Base-by-base conservation (phyloP, 1,140 invertebrate genomes). In the Anoplolepis gracilipes region DNA sequence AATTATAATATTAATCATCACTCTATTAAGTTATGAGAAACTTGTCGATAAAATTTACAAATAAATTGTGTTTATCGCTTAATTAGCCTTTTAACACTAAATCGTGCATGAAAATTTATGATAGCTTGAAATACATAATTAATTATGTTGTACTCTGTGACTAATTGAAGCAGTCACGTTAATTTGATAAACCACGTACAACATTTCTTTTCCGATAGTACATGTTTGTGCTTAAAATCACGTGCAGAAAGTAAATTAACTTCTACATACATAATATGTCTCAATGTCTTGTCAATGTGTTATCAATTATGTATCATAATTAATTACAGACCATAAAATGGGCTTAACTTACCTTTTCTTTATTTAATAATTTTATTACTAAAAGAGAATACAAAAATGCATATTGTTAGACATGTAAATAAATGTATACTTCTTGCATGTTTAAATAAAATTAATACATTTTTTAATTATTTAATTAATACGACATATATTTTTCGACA, bases 131-230 rank as follows among this genome's bases (percentile, higher is more conserved):
- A 69, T 33, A 22, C 55, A 49, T 57, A 3, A 67, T 36, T 69
- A 39, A 42, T 10, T 8, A 19, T 16, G 11, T 1, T 13, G 11
- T 67, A 49, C 19, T 49, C 13, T 49, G 16, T 49, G 11, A 13
- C 42, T n/a, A 7, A 11, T 19, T 69, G 19, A 65, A 65, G 2
- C 3, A 8, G 19, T 59, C 77, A 72, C 53, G 53, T 81, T 70
- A 59, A 81, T 28, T 33, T 28, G 53, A 81, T 72, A 81, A 72
- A 30, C 0, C 53, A 81, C 65, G 36, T 65, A 78, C 6, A 6
- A 28, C 13, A 64, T 64, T 59, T 7, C 16, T 57, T 10, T 16
- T 59, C 16, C 7, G 25, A 72, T 72, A 59, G 30, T 25, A 57
- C 10, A 39, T 79, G 1, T 25, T 70, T 3, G 10, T 22, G 10